Evolutionary conservation across 2,113 vertebrate genomes (phyloP).

Genomic region (Budorcas taxicolor): DNA sequence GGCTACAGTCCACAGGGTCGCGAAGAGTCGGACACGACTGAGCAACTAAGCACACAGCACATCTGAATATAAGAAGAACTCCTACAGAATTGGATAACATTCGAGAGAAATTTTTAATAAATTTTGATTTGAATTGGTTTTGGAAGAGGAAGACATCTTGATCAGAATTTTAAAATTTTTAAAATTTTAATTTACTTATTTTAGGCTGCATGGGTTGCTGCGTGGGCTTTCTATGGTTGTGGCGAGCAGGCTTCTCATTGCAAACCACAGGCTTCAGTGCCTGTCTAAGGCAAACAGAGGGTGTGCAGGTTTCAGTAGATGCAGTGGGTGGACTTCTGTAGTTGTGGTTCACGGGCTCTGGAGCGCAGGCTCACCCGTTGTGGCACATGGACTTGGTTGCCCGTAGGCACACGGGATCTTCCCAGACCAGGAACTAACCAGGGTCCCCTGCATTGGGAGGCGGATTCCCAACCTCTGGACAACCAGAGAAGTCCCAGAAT

Average conservation of each 20-base stretch:
- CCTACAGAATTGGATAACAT: neutral
- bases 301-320: neutral
- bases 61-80: neutral
- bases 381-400: neutral
- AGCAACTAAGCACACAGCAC: neutral
- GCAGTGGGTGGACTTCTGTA: accelerated
- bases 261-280: neutral
- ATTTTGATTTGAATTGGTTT: slow-evolving; percentile 16
- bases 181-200: neutral
- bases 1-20: neutral
- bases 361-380: neutral
- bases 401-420: neutral
- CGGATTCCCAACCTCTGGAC: neutral
- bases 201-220: neutral
- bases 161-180: neutral
- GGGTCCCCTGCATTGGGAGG: neutral
- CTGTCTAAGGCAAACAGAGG: neutral
- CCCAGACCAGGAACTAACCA: neutral
- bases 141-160: slow-evolving; percentile 4
- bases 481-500: neutral
- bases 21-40: neutral
- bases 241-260: neutral
- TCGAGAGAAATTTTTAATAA: slow-evolving; percentile 9
- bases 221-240: neutral
- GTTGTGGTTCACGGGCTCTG: neutral